Evolutionary conservation across 2,797 vertebrate genomes (phyloP).

Genomic region (Scolopax bukidnonensis): DNA sequence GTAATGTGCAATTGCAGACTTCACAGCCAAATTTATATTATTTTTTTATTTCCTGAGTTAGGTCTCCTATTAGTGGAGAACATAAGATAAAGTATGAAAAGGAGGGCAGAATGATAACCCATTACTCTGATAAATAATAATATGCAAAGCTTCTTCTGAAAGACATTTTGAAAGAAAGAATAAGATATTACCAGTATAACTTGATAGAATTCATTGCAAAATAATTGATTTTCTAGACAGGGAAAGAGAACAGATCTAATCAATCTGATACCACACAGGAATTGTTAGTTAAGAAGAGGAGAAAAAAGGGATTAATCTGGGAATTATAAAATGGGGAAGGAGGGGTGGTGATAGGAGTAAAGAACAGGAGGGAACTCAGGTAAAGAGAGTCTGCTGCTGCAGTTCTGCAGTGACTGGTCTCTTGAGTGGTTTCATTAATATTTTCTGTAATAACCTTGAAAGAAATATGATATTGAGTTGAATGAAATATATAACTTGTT

Average conservation of each 20-base stretch:
- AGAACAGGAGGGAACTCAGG: neutral
- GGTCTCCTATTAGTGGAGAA: neutral
- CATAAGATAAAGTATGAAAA: neutral
- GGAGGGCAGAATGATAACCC: neutral
- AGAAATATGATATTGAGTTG: constrained; percentile 5
- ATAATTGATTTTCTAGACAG: constrained; percentile 39
- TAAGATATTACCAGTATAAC: constrained; percentile 36
- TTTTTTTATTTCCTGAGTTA: neutral
- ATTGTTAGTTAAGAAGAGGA: constrained; percentile 49
- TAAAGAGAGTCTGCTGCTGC: neutral
- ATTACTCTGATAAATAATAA: constrained; percentile 51
- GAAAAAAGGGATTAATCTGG: constrained; percentile 16
- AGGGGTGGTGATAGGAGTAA: neutral
- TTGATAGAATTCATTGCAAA: constrained; percentile 26
- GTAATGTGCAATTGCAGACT: neutral
- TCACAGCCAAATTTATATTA: neutral
- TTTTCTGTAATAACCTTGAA: constrained; percentile 55
- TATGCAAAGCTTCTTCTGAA: constrained; percentile 16
- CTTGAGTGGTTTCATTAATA: constrained; percentile 44
- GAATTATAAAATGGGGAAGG: constrained; percentile 33
- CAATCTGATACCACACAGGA: constrained; percentile 56
- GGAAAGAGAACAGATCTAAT: constrained; percentile 33
- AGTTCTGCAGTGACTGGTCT: constrained; percentile 18
- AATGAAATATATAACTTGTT: constrained; percentile 20
- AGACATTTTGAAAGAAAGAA: constrained; percentile 36